phyloP scores from a whole-genome alignment of 2,113 vertebrate genomes.

The Pedetes capensis region DNA sequence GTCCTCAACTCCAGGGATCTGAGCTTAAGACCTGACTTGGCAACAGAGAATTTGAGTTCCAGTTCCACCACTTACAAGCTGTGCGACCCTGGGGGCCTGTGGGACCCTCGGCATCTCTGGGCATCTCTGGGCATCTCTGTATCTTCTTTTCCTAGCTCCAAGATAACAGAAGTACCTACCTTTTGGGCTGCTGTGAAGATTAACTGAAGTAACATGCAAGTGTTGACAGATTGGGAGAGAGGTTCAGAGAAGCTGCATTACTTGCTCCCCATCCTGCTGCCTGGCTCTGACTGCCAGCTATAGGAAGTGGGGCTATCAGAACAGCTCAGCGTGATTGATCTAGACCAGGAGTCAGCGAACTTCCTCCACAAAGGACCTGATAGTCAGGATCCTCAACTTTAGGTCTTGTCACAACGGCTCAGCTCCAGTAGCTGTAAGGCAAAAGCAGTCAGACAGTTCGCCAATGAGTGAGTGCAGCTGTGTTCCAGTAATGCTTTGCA shows the following conservation, averaged over 20 bases:
- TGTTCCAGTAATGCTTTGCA: neutral
- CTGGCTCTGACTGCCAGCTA: accelerated
- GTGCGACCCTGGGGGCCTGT: neutral
- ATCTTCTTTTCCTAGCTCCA: neutral
- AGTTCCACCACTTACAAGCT: neutral
- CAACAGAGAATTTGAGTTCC: neutral
- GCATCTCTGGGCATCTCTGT: neutral
- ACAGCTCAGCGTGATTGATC: accelerated
- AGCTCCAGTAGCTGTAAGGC: accelerated
- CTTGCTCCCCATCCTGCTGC: accelerated
- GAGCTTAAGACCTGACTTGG: neutral
- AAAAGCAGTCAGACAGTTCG: no score
- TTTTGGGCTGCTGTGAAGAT: neutral
- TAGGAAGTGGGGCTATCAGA: neutral
- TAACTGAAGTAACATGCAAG: accelerated
- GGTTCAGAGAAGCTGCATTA: neutral
- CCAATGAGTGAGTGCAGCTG: neutral
- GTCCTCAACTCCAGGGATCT: neutral
- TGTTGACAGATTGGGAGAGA: neutral
- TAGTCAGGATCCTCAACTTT: accelerated
- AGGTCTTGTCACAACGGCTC: neutral
- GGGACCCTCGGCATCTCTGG: no score
- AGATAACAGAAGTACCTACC: neutral
- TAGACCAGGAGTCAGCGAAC: neutral
- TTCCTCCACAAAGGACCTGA: neutral